Conservation (phyloP, 1,140 invertebrate species). For the Octopus bimaculoides region DNA sequence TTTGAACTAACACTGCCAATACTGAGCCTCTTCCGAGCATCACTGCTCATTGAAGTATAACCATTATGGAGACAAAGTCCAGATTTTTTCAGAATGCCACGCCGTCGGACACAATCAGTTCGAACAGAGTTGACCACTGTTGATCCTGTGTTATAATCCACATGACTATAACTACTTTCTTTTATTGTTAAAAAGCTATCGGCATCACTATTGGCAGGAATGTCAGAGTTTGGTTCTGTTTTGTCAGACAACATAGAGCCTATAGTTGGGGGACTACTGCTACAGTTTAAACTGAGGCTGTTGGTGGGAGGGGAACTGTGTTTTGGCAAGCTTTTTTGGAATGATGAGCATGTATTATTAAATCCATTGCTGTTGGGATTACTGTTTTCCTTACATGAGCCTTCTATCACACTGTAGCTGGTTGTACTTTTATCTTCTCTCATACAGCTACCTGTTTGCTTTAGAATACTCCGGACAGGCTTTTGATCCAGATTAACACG, state of each 20-base stretch:
- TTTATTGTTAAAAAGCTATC: no score
- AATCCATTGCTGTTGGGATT: neutral
- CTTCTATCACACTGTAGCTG: slow-evolving; percentile 18
- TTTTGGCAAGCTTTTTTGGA: slow-evolving; percentile 8
- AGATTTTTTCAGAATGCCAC: slow-evolving; percentile 42
- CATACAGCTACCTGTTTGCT: slow-evolving; percentile 21
- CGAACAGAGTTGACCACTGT: no score
- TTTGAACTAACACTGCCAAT: slow-evolving; percentile 50
- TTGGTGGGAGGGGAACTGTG: no score
- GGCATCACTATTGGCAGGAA: no score
- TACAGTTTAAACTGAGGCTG: no score
- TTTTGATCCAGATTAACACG: neutral
- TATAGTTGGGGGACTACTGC: no score
- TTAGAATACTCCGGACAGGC: slow-evolving; percentile 16
- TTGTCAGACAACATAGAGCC: no score
- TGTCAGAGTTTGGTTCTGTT: no score
- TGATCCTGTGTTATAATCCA: no score
- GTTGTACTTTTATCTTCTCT: slow-evolving; percentile 18
- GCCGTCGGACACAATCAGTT: slow-evolving; percentile 27
- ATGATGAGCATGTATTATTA: slow-evolving; percentile 2
- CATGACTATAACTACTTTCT: no score
- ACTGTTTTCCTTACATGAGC: slow-evolving; percentile 18
- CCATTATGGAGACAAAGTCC: neutral
- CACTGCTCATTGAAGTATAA: slow-evolving; percentile 21
- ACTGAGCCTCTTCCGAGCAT: slow-evolving; percentile 47